Evolutionary conservation across 2,797 vertebrate species (phyloP).

Genomic region (Saxicola maurus): DNA sequence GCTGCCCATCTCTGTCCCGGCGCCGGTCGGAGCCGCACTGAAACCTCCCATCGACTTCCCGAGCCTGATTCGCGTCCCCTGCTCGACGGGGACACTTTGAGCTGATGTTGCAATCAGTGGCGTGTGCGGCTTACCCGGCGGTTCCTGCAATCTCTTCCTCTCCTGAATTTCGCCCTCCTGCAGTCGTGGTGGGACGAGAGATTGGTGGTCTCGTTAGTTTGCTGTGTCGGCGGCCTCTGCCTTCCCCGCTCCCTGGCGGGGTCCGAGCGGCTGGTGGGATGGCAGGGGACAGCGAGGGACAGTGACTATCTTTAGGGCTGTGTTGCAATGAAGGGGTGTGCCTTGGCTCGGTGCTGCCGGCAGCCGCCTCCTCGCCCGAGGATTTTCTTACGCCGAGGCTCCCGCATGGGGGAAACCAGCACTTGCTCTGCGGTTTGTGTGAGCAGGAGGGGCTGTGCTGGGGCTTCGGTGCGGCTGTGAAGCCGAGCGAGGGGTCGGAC

Average conservation of each 20-base stretch:
- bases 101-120: not conserved
- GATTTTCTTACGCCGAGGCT: not conserved
- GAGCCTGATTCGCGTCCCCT: not conserved
- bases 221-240: not conserved
- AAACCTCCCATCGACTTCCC: not conserved
- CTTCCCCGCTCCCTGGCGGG: not conserved
- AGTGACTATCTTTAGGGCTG: slow-evolving; percentile 30
- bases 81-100: not conserved
- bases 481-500: not conserved
- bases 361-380: not conserved
- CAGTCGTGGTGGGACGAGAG: not conserved
- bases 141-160: not conserved
- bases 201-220: not conserved
- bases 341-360: not conserved
- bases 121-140: not conserved
- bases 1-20: fast-evolving
- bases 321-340: slow-evolving; percentile 10
- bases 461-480: not conserved
- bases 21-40: not conserved
- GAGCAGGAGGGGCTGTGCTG: not conserved
- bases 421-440: not conserved
- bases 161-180: not conserved
- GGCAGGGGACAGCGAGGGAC: not conserved
- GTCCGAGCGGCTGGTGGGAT: not conserved
- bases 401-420: not conserved